Percentiles rank a stretch among this genome's conserved stretches.
phyloP scores from a whole-genome alignment of 2,797 vertebrate genomes.

The Mormyrops boulengeri region DNA sequence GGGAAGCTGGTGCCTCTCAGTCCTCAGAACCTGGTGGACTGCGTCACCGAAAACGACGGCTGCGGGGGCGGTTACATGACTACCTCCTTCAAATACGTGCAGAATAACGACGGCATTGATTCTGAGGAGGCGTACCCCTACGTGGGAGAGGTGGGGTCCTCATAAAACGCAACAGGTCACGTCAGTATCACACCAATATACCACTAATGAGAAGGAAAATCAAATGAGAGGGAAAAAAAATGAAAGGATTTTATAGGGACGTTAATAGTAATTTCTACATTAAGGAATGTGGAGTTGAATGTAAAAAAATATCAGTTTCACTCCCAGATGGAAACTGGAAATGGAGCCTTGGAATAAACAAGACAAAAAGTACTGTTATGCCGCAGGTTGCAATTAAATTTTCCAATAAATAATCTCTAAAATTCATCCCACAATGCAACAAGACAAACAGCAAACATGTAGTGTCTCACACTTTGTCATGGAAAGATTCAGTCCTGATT shows the following conservation, averaged over 20 bases:
- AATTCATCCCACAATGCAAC: background rate
- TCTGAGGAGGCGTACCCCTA: conserved; percentile 82
- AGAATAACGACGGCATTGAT: conserved; percentile 80
- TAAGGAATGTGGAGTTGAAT: background rate
- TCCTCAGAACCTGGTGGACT: conserved; percentile 94
- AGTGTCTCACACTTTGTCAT: background rate
- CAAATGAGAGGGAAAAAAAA: background rate
- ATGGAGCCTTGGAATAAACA: background rate
- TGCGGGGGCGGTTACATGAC: conserved; percentile 95
- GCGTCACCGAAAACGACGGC: conserved; percentile 76
- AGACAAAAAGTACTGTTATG: background rate
- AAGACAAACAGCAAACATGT: background rate
- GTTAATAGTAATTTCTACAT: background rate
- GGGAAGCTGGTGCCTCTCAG: conserved; percentile 79
- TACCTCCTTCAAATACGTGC: conserved; percentile 84
- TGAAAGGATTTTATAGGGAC: background rate
- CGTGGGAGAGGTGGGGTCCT: conserved; percentile 64
- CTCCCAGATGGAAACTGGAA: background rate
- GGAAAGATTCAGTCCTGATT: background rate
- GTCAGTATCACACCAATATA: background rate
- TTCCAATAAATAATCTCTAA: background rate
- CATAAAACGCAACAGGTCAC: background rate
- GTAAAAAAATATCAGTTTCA: background rate
- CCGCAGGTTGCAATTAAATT: background rate
- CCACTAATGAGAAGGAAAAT: background rate